Evolutionary conservation across 2,888 invertebrate species (phyloP).

Genomic region (Diplolepis rosae): DNA sequence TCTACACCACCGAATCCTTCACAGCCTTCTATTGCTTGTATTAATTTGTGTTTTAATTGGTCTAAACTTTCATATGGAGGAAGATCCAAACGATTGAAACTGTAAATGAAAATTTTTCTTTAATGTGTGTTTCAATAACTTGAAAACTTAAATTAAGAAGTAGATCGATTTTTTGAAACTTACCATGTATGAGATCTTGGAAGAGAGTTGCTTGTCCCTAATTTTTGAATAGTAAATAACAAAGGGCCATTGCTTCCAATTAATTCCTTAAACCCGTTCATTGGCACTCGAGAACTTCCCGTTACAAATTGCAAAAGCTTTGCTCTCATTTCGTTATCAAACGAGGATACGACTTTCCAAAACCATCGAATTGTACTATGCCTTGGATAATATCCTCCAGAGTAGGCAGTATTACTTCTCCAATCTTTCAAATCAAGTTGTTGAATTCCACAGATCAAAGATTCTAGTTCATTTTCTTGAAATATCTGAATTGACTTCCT

Average conservation of each 20-base stretch:
- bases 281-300: slow-evolving; percentile 98
- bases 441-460: slow-evolving; percentile 98
- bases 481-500: slow-evolving; percentile 94
- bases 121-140: too few species aligned
- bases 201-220: slow-evolving; percentile 94
- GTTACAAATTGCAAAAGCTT: slow-evolving; percentile 98
- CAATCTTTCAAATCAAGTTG: slow-evolving; percentile 99
- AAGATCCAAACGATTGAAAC: background rate
- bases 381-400: slow-evolving; percentile 98
- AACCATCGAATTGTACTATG: slow-evolving; percentile 98
- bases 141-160: too few species aligned
- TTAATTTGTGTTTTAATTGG: background rate
- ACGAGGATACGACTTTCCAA: slow-evolving; percentile 96
- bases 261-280: slow-evolving; percentile 99
- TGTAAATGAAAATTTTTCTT: background rate
- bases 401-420: slow-evolving; percentile 96
- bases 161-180: slow-evolving; percentile 62
- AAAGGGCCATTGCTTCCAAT: slow-evolving; percentile 99
- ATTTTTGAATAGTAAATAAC: slow-evolving; percentile 97
- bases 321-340: slow-evolving; percentile 98
- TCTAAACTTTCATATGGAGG: background rate
- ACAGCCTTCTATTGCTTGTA: background rate
- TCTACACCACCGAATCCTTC: background rate
- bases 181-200: slow-evolving; percentile 99
- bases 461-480: slow-evolving; percentile 97